Percentiles rank a stretch among this genome's conserved stretches.
These are phyloP conservation scores for Lonchura striata DNA, from an alignment of 2,113 vertebrate species.

Conservation along the genomic window DNA sequence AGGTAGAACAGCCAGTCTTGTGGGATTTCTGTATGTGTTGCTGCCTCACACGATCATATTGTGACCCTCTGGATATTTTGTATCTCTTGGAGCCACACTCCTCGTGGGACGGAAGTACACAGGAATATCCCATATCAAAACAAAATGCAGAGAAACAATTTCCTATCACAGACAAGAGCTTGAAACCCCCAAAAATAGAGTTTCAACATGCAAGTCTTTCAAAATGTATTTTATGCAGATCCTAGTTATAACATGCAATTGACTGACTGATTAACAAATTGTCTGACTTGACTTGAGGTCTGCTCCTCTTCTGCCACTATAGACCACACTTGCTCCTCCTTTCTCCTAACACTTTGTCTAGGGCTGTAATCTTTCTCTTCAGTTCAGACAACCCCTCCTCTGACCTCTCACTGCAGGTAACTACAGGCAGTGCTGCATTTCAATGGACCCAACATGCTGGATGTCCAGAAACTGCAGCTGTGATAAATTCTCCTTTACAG, in stretches of 20 bases:
- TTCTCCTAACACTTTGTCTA: not conserved
- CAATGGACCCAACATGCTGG: not conserved
- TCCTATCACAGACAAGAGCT: not conserved
- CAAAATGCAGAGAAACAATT: not conserved
- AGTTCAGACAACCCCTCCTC: not conserved
- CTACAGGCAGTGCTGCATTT: not conserved
- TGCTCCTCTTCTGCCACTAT: not conserved
- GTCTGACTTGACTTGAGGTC: not conserved
- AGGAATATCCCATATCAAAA: not conserved
- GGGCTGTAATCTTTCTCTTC: not conserved
- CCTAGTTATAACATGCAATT: not conserved
- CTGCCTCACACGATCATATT: not conserved
- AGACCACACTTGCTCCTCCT: not conserved
- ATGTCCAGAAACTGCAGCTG: not conserved
- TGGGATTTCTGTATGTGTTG: rapidly evolving
- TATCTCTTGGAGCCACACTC: not conserved
- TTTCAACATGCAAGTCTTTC: not conserved
- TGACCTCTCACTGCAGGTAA: not conserved
- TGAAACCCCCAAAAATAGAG: not conserved
- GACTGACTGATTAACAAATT: not conserved
- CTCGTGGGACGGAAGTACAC: not conserved
- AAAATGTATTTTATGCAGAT: not conserved
- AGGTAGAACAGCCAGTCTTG: not conserved
- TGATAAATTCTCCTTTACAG: not conserved
- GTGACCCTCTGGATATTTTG: not conserved